A percentile compares a stretch with the other conserved stretches of the same genome.
phyloP scores from a whole-genome alignment of 2,113 vertebrate species.

The Actenoides hombroni region DNA sequence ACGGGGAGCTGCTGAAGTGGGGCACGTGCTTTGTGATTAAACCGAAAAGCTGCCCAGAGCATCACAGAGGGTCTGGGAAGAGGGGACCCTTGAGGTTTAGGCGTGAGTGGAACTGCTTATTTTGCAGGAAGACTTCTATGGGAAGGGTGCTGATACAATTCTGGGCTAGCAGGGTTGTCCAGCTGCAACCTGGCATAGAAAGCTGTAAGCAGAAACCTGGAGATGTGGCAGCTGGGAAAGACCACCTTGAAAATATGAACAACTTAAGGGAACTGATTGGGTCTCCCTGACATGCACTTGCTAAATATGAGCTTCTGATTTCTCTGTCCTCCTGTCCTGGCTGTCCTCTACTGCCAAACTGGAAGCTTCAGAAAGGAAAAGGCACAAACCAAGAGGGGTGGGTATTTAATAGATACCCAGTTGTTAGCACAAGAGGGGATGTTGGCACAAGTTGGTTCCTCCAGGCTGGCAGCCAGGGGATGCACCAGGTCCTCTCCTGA shows the following conservation, averaged over 20 bases:
- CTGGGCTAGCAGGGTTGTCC: background rate
- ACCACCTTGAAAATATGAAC: background rate
- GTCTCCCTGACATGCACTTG: accelerated
- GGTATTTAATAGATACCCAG: background rate
- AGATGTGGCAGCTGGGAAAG: background rate
- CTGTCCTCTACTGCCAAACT: background rate
- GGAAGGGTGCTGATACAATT: background rate
- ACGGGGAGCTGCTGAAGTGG: background rate
- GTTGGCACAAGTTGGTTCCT: background rate
- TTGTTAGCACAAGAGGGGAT: accelerated
- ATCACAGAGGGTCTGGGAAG: background rate
- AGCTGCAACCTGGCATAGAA: background rate
- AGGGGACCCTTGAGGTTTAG: background rate
- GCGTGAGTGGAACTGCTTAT: background rate
- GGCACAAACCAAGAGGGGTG: background rate
- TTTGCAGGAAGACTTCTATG: background rate
- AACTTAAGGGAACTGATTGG: background rate
- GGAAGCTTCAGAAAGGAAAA: background rate
- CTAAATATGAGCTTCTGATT: background rate
- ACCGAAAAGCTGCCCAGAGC: background rate
- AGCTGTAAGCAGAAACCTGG: background rate
- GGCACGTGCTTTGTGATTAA: background rate
- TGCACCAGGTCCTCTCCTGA: background rate
- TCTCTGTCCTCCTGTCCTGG: background rate
- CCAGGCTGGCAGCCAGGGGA: background rate